Evolutionary conservation across 2,113 vertebrate species (phyloP), one percentile per base, ranked within the genome.

Genomic region (Brevimyrus niger): DNA sequence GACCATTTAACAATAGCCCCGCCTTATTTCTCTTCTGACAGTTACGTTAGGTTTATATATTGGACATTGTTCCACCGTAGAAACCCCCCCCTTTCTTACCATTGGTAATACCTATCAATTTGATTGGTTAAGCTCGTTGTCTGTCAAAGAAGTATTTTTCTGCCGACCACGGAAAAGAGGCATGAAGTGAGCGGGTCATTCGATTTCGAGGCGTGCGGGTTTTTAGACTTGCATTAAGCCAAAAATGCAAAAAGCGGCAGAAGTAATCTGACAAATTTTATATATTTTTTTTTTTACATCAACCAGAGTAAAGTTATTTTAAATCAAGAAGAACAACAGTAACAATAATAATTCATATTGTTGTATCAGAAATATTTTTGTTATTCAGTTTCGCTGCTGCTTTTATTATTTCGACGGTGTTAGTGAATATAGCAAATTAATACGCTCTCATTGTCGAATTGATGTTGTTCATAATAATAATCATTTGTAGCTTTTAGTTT

Each of bases 1-100:
- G 92, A 89, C 90, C 94, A 92, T 94, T 94, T 94, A 94, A 94
- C 94, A 94, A 94, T 93, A 94, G 93, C 93, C 92, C 92, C 92
- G 92, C 94, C 94, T 95, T 94, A 93, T 94, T 93, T 94, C 93
- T 93, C 93, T 93, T 89, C 90, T 91, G 92, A 86, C 89, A 82
- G 31, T 55, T 15, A 51, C 55, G 23, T 4, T 44, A 83, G 27
- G 87, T 83, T 76, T 88, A 15, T 58, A 15, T 58, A 82, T 82
- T 87, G 86, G 69, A 21, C 80, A 6, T 80, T 80, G 21, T 19
- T 46, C n/a, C 90, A 91, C 91, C 82, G 92, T 89, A 93, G 0
- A 89, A 92, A 90, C 87, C 91, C 92, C 87, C 53, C 13, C 0
- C 27, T n/a, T 31, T 31, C 3, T 58, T 88, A 51, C 53, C 85